Conservation (phyloP, 2,888 invertebrate genomes). For the Parnassius glacialis region DNA sequence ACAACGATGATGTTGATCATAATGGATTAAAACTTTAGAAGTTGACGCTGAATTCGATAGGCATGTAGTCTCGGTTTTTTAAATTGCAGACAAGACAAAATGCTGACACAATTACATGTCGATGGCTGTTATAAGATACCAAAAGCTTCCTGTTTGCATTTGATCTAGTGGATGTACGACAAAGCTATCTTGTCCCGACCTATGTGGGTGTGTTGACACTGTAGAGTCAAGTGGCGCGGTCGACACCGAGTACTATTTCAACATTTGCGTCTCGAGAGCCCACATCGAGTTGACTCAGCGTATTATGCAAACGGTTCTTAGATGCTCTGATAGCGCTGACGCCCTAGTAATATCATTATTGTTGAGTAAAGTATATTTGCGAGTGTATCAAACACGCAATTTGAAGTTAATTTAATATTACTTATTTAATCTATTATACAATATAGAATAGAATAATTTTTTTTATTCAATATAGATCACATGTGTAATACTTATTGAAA, state of each 20-base stretch:
- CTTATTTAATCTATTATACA: too few relatives aligned
- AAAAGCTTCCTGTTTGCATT: background rate
- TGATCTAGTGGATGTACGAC: conserved; percentile 28
- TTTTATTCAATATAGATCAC: too few relatives aligned
- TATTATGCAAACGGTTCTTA: conserved; percentile 36
- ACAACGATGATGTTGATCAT: too few relatives aligned
- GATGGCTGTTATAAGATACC: background rate
- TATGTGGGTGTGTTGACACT: conserved; percentile 58
- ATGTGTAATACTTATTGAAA: too few relatives aligned
- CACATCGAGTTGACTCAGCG: conserved; percentile 40
- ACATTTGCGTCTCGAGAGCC: conserved; percentile 34
- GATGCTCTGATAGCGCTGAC: conserved; percentile 25
- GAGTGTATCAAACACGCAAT: too few relatives aligned
- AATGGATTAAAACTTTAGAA: too few relatives aligned
- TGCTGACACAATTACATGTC: too few relatives aligned
- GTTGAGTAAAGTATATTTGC: background rate
- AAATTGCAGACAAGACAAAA: too few relatives aligned
- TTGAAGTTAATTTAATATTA: too few relatives aligned
- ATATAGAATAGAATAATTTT: too few relatives aligned
- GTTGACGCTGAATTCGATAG: too few relatives aligned
- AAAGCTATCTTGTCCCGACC: conserved; percentile 36
- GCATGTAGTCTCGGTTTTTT: too few relatives aligned
- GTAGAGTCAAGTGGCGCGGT: conserved; percentile 59
- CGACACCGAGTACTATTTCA: conserved; percentile 30
- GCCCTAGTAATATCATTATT: conserved; percentile 10